These are phyloP conservation scores for Probosciger aterrimus DNA, from an alignment of 2,113 vertebrate genomes.

Conservation along the genomic window DNA sequence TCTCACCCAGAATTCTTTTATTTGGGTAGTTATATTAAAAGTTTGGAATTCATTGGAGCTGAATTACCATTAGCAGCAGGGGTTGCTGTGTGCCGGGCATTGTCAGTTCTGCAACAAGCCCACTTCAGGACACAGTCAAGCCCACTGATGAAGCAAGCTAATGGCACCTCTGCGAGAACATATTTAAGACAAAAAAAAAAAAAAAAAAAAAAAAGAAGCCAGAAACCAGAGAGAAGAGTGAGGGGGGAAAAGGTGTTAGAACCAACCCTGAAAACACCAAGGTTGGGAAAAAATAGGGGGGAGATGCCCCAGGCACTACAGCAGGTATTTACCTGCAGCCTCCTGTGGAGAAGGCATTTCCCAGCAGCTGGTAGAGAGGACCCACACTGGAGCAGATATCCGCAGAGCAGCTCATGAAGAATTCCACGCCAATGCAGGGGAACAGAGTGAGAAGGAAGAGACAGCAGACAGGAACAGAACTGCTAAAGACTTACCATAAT, in stretches of 20 bases:
- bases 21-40: not conserved
- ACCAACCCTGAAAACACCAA: not conserved
- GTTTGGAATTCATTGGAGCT: not conserved
- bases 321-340: not conserved
- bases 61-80: not conserved
- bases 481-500: not conserved
- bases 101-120: not conserved
- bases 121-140: not conserved
- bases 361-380: not conserved
- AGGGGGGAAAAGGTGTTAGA: fast-evolving
- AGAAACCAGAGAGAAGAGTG: not conserved
- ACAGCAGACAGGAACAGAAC: not conserved
- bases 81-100: not conserved
- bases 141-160: not conserved
- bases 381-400: not conserved
- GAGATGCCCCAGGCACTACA: not conserved
- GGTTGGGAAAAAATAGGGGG: fast-evolving
- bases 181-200: not conserved
- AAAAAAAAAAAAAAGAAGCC: not conserved
- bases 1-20: not conserved
- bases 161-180: not conserved
- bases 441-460: not conserved
- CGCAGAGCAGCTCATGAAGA: not conserved
- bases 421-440: not conserved
- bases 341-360: not conserved